Evolutionary conservation across 2,888 invertebrate species (phyloP).

Genomic region (Eupsilia transversa): DNA sequence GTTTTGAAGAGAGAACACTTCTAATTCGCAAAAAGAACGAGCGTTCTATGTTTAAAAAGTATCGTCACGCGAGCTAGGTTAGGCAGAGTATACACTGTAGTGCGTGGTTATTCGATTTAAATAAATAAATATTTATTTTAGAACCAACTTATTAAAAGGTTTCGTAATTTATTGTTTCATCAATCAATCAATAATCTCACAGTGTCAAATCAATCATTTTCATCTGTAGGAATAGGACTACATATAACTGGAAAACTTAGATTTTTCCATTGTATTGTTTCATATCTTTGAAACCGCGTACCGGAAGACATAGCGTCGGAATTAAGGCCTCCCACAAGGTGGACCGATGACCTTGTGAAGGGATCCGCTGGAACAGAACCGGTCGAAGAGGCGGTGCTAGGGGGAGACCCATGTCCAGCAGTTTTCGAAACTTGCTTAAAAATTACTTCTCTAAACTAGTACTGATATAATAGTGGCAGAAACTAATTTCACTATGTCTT

Average conservation of each 20-base stretch:
- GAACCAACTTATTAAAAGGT: neutral
- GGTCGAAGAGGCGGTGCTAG: no score
- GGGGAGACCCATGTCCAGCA: no score
- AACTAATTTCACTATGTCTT: slow-evolving; percentile 5
- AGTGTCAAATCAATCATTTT: neutral
- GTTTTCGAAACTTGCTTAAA: no score
- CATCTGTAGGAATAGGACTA: neutral
- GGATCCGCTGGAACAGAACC: no score
- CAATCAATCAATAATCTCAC: neutral
- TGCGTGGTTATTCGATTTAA: neutral
- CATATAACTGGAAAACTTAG: neutral
- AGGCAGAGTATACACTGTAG: slow-evolving; percentile 66
- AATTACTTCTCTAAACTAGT: slow-evolving; percentile 1
- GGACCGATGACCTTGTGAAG: no score
- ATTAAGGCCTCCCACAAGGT: no score
- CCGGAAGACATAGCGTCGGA: no score
- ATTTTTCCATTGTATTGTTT: neutral
- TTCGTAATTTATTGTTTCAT: neutral
- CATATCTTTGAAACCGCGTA: no score
- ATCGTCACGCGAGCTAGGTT: slow-evolving; percentile 86
- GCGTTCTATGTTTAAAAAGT: slow-evolving; percentile 88
- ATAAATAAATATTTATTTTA: slow-evolving; percentile 6
- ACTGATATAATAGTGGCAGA: neutral
- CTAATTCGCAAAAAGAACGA: slow-evolving; percentile 90
- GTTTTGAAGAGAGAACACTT: slow-evolving; percentile 90